phyloP scores from a whole-genome alignment of 1,140 invertebrate genomes.

The Aphis gossypii region DNA sequence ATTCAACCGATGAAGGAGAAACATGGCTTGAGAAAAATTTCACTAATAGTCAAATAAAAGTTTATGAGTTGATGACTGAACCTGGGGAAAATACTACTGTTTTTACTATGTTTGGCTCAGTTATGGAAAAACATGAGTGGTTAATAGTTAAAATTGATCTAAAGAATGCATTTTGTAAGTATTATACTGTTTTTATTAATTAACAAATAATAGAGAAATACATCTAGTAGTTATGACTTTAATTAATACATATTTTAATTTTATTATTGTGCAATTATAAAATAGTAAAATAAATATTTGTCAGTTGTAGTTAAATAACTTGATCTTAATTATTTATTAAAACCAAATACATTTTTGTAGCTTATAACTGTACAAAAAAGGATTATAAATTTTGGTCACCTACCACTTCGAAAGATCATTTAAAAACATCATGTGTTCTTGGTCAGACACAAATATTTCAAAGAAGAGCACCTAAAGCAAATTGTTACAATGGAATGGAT shows the following conservation, averaged over 20 bases:
- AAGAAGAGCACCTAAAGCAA: slow-evolving; percentile 72
- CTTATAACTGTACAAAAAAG: slow-evolving; percentile 71
- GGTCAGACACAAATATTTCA: slow-evolving; percentile 80
- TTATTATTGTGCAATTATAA: background rate
- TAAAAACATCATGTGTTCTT: slow-evolving; percentile 75
- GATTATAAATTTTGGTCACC: slow-evolving; percentile 92
- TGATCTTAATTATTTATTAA: background rate
- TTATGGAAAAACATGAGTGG: slow-evolving; percentile 80
- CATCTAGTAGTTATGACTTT: background rate
- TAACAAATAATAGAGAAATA: background rate
- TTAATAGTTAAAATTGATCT: slow-evolving; percentile 85
- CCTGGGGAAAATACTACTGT: slow-evolving; percentile 90
- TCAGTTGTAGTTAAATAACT: background rate
- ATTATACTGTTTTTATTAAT: background rate
- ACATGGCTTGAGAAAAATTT: slow-evolving; percentile 79
- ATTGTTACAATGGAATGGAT: slow-evolving; percentile 82
- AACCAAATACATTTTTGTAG: slow-evolving; percentile 61
- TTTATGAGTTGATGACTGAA: slow-evolving; percentile 90
- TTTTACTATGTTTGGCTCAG: slow-evolving; percentile 90
- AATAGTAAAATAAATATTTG: background rate
- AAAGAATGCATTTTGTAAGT: slow-evolving; percentile 72
- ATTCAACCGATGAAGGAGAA: slow-evolving; percentile 86
- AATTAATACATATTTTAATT: background rate
- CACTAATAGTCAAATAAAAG: slow-evolving; percentile 73
- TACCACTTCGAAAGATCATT: slow-evolving; percentile 65